phyloP scores from a whole-genome alignment of 2,113 vertebrate genomes.

The Cebidichthys violaceus region DNA sequence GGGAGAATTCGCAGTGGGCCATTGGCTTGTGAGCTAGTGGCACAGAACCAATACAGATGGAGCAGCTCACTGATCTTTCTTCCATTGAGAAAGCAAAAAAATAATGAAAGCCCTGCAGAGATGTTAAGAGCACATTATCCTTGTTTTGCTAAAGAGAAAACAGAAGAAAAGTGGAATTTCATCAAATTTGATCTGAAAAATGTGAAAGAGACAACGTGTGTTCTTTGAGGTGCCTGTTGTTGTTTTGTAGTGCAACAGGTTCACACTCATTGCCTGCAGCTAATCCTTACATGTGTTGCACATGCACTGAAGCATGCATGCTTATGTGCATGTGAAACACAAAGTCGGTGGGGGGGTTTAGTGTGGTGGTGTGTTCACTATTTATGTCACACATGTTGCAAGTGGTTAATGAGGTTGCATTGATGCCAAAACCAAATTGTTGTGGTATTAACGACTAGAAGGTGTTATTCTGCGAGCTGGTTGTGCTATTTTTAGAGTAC shows the following conservation, averaged over 20 bases:
- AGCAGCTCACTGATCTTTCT: conserved; percentile 70
- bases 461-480: conserved; percentile 29
- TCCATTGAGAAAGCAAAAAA: conserved; percentile 49
- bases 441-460: conserved; percentile 9
- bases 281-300: conserved; percentile 50
- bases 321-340: conserved; percentile 25
- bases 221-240: conserved; percentile 23
- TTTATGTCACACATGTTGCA: neutral
- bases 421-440: conserved; percentile 32
- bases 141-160: conserved; percentile 9
- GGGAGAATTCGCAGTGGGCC: conserved; percentile 74
- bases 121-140: conserved; percentile 8
- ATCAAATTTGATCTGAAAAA: conserved; percentile 1
- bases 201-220: neutral
- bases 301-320: conserved; percentile 40
- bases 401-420: conserved; percentile 27
- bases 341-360: conserved; percentile 10
- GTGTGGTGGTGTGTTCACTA: neutral
- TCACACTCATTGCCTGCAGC: conserved; percentile 19
- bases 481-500: conserved; percentile 42
- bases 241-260: conserved; percentile 59
- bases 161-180: conserved; percentile 20
- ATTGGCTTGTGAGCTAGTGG: conserved; percentile 73
- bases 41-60: conserved; percentile 75
- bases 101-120: conserved; percentile 40